Conservation (phyloP, 2,113 vertebrate species). For the Lates calcarifer region DNA sequence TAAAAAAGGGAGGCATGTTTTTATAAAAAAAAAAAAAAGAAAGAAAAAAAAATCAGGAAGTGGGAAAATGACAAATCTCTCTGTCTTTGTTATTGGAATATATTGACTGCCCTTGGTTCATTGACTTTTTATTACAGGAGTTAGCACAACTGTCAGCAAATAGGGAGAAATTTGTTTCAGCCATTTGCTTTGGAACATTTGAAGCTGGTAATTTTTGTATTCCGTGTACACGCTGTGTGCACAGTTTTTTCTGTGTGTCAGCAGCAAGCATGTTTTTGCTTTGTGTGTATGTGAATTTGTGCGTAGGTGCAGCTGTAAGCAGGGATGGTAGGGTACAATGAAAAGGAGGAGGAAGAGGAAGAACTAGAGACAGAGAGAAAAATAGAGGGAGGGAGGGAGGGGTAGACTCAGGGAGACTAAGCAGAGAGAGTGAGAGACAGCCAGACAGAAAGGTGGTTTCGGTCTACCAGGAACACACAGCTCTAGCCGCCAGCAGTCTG, state of each 20-base stretch:
- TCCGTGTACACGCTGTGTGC: conserved; percentile 48
- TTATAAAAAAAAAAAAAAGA: conserved; percentile 62
- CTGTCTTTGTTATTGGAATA: conserved; percentile 86
- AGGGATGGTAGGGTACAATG: conserved; percentile 41
- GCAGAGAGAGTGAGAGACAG: conserved; percentile 52
- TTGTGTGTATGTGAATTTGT: conserved; percentile 47
- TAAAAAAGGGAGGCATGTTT: conserved; percentile 73
- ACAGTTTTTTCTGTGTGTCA: conserved; percentile 63
- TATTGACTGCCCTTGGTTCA: conserved; percentile 89
- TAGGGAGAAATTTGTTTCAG: conserved; percentile 83
- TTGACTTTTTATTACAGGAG: conserved; percentile 95
- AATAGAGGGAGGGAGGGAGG: conserved; percentile 44
- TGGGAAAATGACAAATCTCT: conserved; percentile 78
- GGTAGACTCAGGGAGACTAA: conserved; percentile 36
- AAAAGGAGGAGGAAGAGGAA: conserved; percentile 56
- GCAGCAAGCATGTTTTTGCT: conserved; percentile 63
- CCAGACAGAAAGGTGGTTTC: conserved; percentile 74
- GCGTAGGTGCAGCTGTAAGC: conserved; percentile 61
- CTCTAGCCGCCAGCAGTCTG: conserved; percentile 78
- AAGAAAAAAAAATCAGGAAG: conserved; percentile 61
- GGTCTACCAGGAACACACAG: conserved; percentile 74
- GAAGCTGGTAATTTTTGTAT: conserved; percentile 84
- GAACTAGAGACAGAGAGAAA: conserved; percentile 51
- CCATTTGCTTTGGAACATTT: conserved; percentile 83
- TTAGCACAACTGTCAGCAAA: conserved; percentile 87